Conservation (phyloP, 1,140 invertebrate genomes). For the Leptinotarsa undecemlineata region DNA sequence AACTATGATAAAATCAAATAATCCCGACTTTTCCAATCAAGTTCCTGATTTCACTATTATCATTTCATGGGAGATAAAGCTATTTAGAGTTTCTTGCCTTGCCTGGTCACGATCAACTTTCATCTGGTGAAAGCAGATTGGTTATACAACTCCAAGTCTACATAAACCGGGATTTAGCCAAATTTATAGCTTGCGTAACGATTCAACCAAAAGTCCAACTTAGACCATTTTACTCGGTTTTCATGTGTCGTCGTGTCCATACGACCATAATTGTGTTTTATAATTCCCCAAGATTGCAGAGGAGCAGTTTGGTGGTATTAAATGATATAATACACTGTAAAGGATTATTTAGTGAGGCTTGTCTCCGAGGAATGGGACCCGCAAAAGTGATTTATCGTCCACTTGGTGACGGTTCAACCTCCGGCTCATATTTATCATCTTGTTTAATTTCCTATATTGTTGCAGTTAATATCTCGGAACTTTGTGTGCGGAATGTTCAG, state of each 20-base stretch:
- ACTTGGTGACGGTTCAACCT: not conserved
- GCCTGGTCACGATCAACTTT: too few species aligned
- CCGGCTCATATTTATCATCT: conserved; percentile 18
- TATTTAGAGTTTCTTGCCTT: too few species aligned
- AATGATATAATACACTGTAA: conserved; percentile 29
- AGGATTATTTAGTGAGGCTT: conserved; percentile 21
- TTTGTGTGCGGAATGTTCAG: not conserved
- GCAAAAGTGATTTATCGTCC: conserved; percentile 23
- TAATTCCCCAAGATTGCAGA: conserved; percentile 18
- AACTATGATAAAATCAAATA: too few species aligned
- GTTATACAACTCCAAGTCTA: too few species aligned
- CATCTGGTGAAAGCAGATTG: too few species aligned
- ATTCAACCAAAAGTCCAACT: not conserved
- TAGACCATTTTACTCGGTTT: not conserved
- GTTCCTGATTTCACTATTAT: too few species aligned
- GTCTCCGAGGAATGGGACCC: conserved; percentile 11
- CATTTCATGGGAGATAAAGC: too few species aligned
- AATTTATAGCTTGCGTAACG: too few species aligned
- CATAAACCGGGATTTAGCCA: too few species aligned
- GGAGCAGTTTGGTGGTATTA: conserved; percentile 13
- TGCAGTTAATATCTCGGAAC: conserved; percentile 1
- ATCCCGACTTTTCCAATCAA: too few species aligned
- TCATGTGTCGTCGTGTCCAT: not conserved
- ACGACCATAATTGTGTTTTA: conserved; percentile 4
- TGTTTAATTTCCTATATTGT: conserved; percentile 29